phyloP scores from a whole-genome alignment of 2,888 invertebrate species.

The Chrysolina americana region DNA sequence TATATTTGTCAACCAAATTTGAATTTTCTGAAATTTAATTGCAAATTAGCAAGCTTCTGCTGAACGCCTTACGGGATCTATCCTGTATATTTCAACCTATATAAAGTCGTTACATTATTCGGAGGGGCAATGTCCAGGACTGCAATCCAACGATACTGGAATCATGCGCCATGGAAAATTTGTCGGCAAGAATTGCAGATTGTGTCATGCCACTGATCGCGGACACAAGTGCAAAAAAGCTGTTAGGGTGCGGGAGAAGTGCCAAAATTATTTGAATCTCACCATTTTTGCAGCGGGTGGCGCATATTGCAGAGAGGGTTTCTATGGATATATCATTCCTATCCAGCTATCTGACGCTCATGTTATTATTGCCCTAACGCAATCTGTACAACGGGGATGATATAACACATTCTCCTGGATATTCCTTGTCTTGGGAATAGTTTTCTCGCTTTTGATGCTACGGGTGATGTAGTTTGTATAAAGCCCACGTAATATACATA shows the following conservation, averaged over 20 bases:
- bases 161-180: slow-evolving; percentile 23
- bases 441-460: slow-evolving; percentile 44
- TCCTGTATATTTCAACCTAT: background rate
- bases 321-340: slow-evolving; percentile 64
- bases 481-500: slow-evolving; percentile 44
- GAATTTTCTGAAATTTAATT: too few relatives aligned
- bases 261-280: slow-evolving; percentile 61
- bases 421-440: slow-evolving; percentile 49
- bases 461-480: slow-evolving; percentile 43
- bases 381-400: slow-evolving; percentile 63
- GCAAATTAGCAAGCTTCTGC: too few relatives aligned
- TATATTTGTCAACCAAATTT: too few relatives aligned
- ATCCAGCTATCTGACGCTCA: slow-evolving; percentile 60
- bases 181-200: slow-evolving; percentile 17
- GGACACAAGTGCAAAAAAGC: slow-evolving; percentile 54
- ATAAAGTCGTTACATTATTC: background rate
- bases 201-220: slow-evolving; percentile 47
- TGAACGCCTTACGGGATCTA: background rate
- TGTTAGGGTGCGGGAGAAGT: slow-evolving; percentile 58
- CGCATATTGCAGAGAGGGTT: slow-evolving; percentile 63
- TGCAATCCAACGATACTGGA: slow-evolving; percentile 1
- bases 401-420: slow-evolving; percentile 61
- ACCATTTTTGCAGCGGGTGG: slow-evolving; percentile 62
- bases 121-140: slow-evolving; percentile 5
- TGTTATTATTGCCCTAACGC: slow-evolving; percentile 63